Percentiles rank a stretch among this genome's conserved stretches.
phyloP scores from a whole-genome alignment of 2,888 invertebrate species.

The Tribolium freemani region DNA sequence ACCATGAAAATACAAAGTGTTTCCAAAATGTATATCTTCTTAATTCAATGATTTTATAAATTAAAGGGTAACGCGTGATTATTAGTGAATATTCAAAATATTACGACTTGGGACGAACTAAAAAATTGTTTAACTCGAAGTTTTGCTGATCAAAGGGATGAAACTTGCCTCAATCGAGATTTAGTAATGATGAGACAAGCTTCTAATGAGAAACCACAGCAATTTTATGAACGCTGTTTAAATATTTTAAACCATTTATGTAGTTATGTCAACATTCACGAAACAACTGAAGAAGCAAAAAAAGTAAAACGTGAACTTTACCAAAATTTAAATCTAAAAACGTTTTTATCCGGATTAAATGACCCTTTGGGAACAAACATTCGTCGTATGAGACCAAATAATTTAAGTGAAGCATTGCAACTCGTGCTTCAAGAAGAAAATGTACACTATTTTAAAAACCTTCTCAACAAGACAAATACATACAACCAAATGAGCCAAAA shows the following conservation, averaged over 20 bases:
- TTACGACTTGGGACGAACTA: conserved; percentile 15
- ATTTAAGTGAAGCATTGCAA: conserved; percentile 31
- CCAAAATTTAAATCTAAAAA: conserved; percentile 32
- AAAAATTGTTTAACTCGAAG: conserved; percentile 24
- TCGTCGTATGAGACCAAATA: conserved; percentile 34
- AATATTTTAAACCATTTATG: conserved; percentile 36
- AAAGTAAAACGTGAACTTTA: conserved; percentile 32
- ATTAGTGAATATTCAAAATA: conserved; percentile 36
- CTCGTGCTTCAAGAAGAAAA: conserved; percentile 38
- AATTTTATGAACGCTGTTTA: conserved; percentile 41
- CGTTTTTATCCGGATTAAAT: conserved; percentile 37
- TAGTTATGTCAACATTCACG: conserved; percentile 11
- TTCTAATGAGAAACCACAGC: conserved; percentile 42
- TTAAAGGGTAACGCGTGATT: conserved; percentile 17
- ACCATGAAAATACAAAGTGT: conserved; percentile 18
- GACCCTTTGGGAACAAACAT: conserved; percentile 44
- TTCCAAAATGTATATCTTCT: conserved; percentile 40
- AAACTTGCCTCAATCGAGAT: conserved; percentile 45
- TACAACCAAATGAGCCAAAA: too few species aligned
- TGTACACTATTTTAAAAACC: conserved; percentile 25
- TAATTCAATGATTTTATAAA: conserved; percentile 26
- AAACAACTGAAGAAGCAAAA: conserved; percentile 30
- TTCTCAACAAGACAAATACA: too few species aligned
- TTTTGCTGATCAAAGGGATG: conserved; percentile 46
- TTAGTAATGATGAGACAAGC: conserved; percentile 42